Evolutionary conservation across 1,140 invertebrate genomes (phyloP).

Genomic region (Trichonephila clavipes): DNA sequence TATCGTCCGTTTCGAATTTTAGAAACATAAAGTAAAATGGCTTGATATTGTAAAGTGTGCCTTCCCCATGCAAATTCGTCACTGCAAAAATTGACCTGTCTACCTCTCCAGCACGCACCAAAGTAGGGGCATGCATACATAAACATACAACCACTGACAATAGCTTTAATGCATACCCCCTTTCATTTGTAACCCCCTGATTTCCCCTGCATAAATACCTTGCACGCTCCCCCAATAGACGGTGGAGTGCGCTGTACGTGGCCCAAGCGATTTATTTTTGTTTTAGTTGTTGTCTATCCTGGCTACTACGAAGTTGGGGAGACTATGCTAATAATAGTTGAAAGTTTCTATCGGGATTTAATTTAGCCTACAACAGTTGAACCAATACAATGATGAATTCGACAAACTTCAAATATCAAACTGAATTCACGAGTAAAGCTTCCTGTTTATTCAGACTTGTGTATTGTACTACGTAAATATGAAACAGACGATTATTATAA

Average conservation of each 20-base stretch:
- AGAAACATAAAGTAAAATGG: slow-evolving; percentile 44
- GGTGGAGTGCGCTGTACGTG: background rate
- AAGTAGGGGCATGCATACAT: slow-evolving; percentile 52
- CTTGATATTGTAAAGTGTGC: slow-evolving; percentile 35
- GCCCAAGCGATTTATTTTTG: slow-evolving; percentile 6
- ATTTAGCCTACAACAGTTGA: slow-evolving; percentile 3
- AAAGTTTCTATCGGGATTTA: slow-evolving; percentile 23
- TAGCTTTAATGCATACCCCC: slow-evolving; percentile 45
- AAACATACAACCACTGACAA: slow-evolving; percentile 58
- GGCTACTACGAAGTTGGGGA: background rate
- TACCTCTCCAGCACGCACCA: slow-evolving; percentile 43
- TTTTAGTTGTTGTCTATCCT: background rate
- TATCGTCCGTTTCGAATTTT: slow-evolving; percentile 20
- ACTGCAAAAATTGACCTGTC: slow-evolving; percentile 69
- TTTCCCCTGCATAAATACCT: slow-evolving; percentile 38
- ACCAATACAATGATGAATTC: background rate
- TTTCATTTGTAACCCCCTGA: slow-evolving; percentile 33
- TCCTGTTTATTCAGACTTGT: background rate
- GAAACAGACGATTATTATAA: background rate
- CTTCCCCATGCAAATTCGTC: slow-evolving; percentile 65
- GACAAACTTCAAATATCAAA: background rate
- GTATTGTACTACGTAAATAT: background rate
- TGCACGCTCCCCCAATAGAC: slow-evolving; percentile 11
- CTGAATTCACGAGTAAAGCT: slow-evolving; percentile 20
- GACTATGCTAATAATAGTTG: background rate